Evolutionary conservation across 2,797 vertebrate genomes (phyloP).

Genomic region (Meda fulgida): DNA sequence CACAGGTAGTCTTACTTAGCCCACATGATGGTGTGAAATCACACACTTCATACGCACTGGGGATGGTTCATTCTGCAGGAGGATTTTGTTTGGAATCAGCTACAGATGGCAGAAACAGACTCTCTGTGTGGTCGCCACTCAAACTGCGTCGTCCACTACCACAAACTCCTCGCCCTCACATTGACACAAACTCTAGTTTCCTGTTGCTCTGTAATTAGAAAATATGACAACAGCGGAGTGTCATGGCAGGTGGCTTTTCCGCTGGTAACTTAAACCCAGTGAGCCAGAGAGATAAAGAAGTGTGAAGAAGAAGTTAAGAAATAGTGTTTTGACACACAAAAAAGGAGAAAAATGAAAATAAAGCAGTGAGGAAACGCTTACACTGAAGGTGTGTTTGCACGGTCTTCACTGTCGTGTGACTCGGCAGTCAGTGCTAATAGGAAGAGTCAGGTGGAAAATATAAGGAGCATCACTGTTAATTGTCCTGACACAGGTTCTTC

Average conservation of each 20-base stretch:
- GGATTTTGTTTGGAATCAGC: background rate
- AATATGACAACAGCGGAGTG: constrained; percentile 27
- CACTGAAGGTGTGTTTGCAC: background rate
- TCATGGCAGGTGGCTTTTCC: constrained; percentile 26
- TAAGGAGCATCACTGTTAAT: constrained; percentile 73
- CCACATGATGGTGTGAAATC: constrained; percentile 1
- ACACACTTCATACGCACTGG: constrained; percentile 4
- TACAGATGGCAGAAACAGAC: constrained; percentile 5
- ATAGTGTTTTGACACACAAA: constrained; percentile 8
- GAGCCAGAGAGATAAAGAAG: background rate
- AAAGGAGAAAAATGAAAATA: constrained; percentile 1
- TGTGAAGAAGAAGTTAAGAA: background rate
- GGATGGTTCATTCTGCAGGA: background rate
- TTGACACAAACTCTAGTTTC: background rate
- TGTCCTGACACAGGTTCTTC: constrained; percentile 76
- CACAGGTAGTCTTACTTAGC: background rate
- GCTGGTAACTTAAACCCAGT: background rate
- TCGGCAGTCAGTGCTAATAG: constrained; percentile 66
- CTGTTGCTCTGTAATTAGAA: constrained; percentile 21
- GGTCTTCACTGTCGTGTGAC: constrained; percentile 41
- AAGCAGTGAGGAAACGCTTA: background rate
- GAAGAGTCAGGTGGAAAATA: constrained; percentile 74
- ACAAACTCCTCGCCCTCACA: background rate
- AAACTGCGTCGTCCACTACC: background rate
- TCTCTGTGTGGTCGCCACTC: background rate